Conservation (phyloP, 2,113 vertebrate species). For the Phaethon lepturus region DNA sequence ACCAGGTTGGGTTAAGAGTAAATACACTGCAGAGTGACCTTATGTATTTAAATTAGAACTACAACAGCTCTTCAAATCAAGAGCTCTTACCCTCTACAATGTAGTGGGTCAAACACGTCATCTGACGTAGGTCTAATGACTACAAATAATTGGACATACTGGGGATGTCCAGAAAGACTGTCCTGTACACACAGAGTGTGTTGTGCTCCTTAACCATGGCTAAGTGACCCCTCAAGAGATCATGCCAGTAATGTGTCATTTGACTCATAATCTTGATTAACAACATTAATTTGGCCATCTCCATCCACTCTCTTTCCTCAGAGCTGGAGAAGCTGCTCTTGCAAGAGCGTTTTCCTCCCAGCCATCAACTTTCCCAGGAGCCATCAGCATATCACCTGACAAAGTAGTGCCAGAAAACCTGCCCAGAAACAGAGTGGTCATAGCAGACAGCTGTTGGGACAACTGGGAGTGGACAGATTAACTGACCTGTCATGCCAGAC, state of each 20-base stretch:
- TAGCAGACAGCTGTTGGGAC: neutral
- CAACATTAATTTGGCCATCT: neutral
- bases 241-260: neutral
- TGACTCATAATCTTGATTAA: neutral
- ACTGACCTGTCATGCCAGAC: neutral
- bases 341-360: neutral
- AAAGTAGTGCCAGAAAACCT: neutral
- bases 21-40: neutral
- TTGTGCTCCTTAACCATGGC: neutral
- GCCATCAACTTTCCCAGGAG: neutral
- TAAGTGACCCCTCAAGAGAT: neutral
- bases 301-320: neutral
- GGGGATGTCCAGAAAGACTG: neutral
- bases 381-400: neutral
- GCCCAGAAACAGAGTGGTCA: neutral
- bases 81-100: neutral
- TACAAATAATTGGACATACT: neutral
- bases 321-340: neutral
- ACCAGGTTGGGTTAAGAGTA: neutral
- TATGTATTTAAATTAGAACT: neutral
- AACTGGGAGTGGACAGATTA: neutral
- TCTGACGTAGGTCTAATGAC: neutral
- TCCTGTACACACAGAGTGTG: no score
- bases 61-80: neutral
- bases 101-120: neutral